These are phyloP conservation scores for Psephotus haematonotus DNA, from an alignment of 2,113 vertebrate species.

Conservation along the genomic window DNA sequence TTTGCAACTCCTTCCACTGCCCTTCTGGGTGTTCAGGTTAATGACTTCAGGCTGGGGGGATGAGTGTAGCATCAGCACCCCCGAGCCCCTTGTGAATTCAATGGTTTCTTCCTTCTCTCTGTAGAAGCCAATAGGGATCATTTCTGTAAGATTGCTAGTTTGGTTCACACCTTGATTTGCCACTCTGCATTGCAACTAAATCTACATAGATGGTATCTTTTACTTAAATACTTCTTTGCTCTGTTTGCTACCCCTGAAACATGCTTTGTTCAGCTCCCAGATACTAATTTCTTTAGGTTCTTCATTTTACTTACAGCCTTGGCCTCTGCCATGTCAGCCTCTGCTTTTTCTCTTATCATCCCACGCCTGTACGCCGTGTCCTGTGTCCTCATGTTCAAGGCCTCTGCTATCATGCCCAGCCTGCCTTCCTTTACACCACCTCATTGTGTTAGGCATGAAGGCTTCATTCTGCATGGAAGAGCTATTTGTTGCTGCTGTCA, in stretches of 20 bases:
- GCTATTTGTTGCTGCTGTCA: background rate
- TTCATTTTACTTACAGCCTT: background rate
- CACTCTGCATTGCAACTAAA: background rate
- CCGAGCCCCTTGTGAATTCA: background rate
- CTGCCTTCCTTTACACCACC: background rate
- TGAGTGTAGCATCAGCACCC: background rate
- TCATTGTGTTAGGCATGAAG: background rate
- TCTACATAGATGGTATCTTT: background rate
- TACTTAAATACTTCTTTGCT: background rate
- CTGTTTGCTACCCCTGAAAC: background rate
- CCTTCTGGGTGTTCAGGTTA: background rate
- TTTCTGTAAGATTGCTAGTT: background rate
- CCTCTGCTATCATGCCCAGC: background rate
- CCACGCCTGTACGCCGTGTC: rapidly evolving
- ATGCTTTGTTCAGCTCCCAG: background rate
- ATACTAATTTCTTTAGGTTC: background rate
- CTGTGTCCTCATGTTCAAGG: background rate
- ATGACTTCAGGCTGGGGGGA: background rate
- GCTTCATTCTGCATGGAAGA: background rate
- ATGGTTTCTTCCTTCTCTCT: background rate
- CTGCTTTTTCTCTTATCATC: background rate
- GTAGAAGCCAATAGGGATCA: background rate
- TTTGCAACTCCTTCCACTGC: background rate
- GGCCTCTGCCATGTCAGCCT: background rate
- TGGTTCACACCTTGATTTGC: background rate